phyloP scores from a whole-genome alignment of 2,113 vertebrate genomes.

The Notechis scutatus region DNA sequence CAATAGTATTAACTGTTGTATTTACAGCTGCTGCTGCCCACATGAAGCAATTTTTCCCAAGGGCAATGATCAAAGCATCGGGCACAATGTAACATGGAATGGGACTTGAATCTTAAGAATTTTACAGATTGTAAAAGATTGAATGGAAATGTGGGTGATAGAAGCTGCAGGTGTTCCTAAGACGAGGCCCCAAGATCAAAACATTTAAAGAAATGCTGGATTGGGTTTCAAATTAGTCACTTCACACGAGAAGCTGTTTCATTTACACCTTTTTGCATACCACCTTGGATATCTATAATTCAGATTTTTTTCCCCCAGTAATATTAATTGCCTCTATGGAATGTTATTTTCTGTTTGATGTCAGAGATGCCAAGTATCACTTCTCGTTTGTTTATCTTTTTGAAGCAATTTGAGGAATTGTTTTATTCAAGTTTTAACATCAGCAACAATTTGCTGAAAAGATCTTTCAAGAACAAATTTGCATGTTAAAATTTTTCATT shows the following conservation, averaged over 20 bases:
- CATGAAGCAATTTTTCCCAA: slow-evolving; percentile 63
- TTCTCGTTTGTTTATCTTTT: background rate
- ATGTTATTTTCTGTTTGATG: background rate
- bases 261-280: slow-evolving; percentile 26
- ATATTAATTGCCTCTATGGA: background rate
- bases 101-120: slow-evolving; percentile 59
- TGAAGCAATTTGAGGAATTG: background rate
- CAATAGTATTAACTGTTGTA: slow-evolving; percentile 62
- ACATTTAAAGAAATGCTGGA: slow-evolving; percentile 1
- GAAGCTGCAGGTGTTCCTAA: slow-evolving; percentile 66
- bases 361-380: background rate
- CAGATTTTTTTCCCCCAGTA: background rate
- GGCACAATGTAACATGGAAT: slow-evolving; percentile 50
- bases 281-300: background rate
- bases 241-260: slow-evolving; percentile 25
- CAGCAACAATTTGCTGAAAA: background rate
- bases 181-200: slow-evolving; percentile 28
- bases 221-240: slow-evolving; percentile 49
- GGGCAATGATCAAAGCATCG: slow-evolving; percentile 68
- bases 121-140: slow-evolving; percentile 65
- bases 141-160: slow-evolving; percentile 54
- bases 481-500: background rate
- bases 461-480: background rate
- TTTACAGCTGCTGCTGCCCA: slow-evolving; percentile 66
- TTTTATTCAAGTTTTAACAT: background rate